A percentile compares a stretch with the other conserved stretches of the same genome.
phyloP scores from a whole-genome alignment of 2,113 vertebrate genomes.

The Chiloscyllium plagiosum region DNA sequence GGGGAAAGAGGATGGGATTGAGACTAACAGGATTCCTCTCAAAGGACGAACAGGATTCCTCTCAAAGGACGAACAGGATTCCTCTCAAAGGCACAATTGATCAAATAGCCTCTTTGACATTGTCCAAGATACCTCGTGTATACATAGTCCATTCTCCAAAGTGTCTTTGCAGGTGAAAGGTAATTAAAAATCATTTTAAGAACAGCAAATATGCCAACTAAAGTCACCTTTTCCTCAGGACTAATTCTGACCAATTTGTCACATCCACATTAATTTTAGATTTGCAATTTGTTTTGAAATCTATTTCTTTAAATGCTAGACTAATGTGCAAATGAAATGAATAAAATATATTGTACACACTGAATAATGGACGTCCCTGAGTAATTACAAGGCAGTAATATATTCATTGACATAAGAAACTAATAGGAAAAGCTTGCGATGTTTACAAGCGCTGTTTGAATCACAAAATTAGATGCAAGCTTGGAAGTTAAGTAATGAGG shows the following conservation, averaged over 20 bases:
- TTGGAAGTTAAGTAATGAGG: not conserved
- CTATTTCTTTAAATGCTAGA: not conserved
- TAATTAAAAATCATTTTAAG: not conserved
- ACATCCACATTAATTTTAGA: not conserved
- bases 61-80: not conserved
- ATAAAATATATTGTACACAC: not conserved
- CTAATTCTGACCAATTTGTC: not conserved
- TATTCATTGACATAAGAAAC: not conserved
- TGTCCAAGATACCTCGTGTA: not conserved
- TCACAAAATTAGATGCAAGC: not conserved
- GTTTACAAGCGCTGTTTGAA: not conserved
- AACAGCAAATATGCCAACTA: not conserved
- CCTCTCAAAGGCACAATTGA: not conserved
- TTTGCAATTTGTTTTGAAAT: not conserved
- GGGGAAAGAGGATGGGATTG: not conserved
- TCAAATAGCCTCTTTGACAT: not conserved
- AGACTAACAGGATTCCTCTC: not conserved
- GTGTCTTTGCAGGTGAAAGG: not conserved
- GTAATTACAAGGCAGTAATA: not conserved
- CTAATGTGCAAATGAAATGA: not conserved
- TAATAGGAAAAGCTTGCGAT: not conserved
- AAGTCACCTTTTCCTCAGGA: not conserved
- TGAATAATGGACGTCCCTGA: not conserved
- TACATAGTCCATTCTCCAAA: not conserved
- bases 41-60: not conserved